Evolutionary conservation across 92 coral and sea anemone genomes (phyloP).

Genomic region (Plumapathes pennacea): DNA sequence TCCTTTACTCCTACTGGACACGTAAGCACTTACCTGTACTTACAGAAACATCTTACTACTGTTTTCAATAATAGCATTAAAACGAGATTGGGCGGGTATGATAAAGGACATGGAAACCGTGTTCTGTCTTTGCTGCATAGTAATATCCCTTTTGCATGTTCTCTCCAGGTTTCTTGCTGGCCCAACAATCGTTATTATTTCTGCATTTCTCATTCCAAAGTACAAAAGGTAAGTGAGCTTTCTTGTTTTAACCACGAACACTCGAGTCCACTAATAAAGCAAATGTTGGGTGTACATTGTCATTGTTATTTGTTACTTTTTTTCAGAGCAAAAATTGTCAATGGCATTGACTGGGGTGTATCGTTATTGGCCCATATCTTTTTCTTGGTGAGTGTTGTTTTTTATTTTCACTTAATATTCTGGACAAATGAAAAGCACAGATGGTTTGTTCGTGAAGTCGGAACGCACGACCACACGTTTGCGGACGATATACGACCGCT

Average conservation of each 20-base stretch:
- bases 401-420: no score
- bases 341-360: conserved; percentile 93
- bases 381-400: conserved; percentile 76
- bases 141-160: no score
- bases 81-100: no score
- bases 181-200: conserved; percentile 81
- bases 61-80: no score
- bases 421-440: background rate
- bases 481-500: background rate
- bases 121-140: no score
- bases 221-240: conserved; percentile 76
- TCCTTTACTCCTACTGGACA: no score
- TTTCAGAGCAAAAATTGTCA: conserved; percentile 81
- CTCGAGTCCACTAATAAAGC: background rate
- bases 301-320: background rate
- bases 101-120: no score
- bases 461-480: background rate
- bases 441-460: background rate
- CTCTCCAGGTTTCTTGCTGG: conserved; percentile 93
- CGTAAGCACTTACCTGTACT: no score
- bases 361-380: conserved; percentile 77
- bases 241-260: background rate
- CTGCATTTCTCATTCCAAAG: conserved; percentile 80
- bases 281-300: background rate
- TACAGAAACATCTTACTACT: no score